Conservation (phyloP, 2,888 invertebrate genomes). For the Colostygia pectinataria region DNA sequence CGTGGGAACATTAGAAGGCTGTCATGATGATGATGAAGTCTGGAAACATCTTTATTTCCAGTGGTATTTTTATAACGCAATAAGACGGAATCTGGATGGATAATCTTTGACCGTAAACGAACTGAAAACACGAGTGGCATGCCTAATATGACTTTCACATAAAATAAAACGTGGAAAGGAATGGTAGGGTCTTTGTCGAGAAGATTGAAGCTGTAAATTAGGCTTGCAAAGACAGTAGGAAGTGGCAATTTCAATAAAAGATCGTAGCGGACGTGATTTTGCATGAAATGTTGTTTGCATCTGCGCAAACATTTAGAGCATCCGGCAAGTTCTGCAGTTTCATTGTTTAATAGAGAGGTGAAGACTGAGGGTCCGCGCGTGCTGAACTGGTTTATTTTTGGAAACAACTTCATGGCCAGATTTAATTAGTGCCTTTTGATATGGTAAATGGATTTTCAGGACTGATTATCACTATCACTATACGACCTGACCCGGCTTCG, state of each 20-base stretch:
- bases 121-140: conserved; percentile 56
- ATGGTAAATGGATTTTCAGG: not conserved
- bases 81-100: conserved; percentile 65
- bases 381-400: conserved; percentile 4
- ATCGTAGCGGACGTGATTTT: conserved; percentile 41
- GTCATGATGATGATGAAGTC: conserved; percentile 42
- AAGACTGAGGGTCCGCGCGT: conserved; percentile 1
- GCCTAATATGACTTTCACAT: conserved; percentile 58
- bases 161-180: conserved; percentile 46
- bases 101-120: conserved; percentile 65
- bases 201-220: conserved; percentile 40
- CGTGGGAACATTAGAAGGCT: too few species aligned
- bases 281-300: conserved; percentile 48
- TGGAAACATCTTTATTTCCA: conserved; percentile 50
- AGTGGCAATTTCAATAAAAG: conserved; percentile 36
- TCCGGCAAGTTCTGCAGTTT: conserved; percentile 34
- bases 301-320: conserved; percentile 35
- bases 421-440: not conserved
- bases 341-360: conserved; percentile 39
- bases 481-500: too few species aligned
- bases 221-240: conserved; percentile 34
- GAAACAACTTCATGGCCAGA: conserved; percentile 8
- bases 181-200: conserved; percentile 32
- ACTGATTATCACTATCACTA: too few species aligned
- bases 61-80: conserved; percentile 67